These are phyloP conservation scores for Nilaparvata lugens DNA, from an alignment of 1,140 invertebrate genomes.

Conservation along the genomic window DNA sequence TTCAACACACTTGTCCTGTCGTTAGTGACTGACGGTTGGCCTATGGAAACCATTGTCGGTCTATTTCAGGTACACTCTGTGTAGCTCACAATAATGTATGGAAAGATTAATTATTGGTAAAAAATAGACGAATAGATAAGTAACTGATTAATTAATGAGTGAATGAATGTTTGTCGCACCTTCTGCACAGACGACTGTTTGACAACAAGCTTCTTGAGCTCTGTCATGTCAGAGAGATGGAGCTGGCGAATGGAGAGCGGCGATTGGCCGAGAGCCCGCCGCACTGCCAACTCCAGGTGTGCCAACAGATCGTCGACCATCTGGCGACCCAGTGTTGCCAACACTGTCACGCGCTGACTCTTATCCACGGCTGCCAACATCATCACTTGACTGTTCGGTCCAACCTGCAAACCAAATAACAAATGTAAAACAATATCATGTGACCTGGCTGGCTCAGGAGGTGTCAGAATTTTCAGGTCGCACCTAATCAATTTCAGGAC, in stretches of 20 bases:
- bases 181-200: slow-evolving; percentile 47
- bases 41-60: no score
- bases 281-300: slow-evolving; percentile 51
- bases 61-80: no score
- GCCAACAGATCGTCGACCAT: slow-evolving; percentile 55
- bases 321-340: slow-evolving; percentile 34
- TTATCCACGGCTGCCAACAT: slow-evolving; percentile 53
- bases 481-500: no score
- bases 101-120: neutral
- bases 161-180: neutral
- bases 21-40: no score
- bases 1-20: no score
- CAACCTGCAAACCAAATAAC: slow-evolving; percentile 39
- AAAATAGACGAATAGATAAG: neutral
- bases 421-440: neutral
- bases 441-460: no score
- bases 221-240: slow-evolving; percentile 47
- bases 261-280: slow-evolving; percentile 44
- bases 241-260: slow-evolving; percentile 48
- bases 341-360: slow-evolving; percentile 7
- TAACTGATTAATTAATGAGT: neutral
- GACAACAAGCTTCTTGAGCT: slow-evolving; percentile 41
- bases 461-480: no score
- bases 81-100: no score
- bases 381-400: slow-evolving; percentile 58